phyloP scores from a whole-genome alignment of 1,140 invertebrate species.

The Bombyx mandarina region DNA sequence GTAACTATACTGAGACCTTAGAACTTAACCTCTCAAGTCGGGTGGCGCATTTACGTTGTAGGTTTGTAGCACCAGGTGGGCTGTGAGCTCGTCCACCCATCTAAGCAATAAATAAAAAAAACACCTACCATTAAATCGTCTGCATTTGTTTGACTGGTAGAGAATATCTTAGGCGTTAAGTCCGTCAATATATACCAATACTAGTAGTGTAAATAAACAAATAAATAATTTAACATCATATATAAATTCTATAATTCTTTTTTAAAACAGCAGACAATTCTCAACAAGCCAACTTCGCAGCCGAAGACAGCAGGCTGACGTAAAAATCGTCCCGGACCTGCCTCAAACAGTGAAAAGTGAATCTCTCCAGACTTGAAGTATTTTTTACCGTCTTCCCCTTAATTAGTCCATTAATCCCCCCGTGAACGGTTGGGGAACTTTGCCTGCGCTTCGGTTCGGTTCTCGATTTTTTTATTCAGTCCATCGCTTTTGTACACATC shows the following conservation, averaged over 20 bases:
- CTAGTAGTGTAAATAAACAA: not conserved
- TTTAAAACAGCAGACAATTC: conserved; percentile 24
- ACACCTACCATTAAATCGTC: too few species aligned
- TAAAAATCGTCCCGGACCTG: conserved; percentile 65
- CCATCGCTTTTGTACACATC: too few species aligned
- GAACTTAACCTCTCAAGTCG: too few species aligned
- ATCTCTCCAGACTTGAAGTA: conserved; percentile 21
- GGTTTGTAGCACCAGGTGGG: too few species aligned
- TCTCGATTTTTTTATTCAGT: too few species aligned
- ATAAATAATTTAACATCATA: not conserved
- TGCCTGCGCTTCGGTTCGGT: not conserved
- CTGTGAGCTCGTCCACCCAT: too few species aligned
- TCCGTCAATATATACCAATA: too few species aligned
- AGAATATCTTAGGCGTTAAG: too few species aligned
- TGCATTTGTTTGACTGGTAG: too few species aligned
- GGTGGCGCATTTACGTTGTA: too few species aligned
- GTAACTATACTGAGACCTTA: too few species aligned
- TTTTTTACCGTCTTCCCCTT: conserved; percentile 39
- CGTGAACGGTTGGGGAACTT: conserved; percentile 11
- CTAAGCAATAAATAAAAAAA: too few species aligned
- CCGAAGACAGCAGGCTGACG: conserved; percentile 58
- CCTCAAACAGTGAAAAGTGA: conserved; percentile 45
- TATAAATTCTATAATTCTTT: not conserved
- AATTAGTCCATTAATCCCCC: conserved; percentile 59
- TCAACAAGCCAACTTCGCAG: conserved; percentile 16